These are phyloP conservation scores for Mohoua ochrocephala DNA, from an alignment of 2,113 vertebrate species.

Conservation along the genomic window DNA sequence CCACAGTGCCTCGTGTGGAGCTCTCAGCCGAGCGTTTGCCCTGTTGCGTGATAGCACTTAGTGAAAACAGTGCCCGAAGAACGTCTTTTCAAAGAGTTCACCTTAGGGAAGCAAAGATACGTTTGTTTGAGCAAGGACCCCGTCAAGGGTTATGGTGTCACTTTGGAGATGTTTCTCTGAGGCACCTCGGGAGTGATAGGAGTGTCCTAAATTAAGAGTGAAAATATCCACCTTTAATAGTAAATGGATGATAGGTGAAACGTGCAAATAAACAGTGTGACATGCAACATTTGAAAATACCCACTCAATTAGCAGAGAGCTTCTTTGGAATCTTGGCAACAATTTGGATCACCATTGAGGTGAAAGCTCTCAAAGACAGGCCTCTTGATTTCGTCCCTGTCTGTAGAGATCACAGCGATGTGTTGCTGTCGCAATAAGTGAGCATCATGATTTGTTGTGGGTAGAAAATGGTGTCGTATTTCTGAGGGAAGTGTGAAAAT, in stretches of 20 bases:
- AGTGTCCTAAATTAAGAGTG: background rate
- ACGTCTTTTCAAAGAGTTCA: fast-evolving
- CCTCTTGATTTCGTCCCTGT: background rate
- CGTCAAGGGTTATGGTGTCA: fast-evolving
- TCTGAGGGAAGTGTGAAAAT: background rate
- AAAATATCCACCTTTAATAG: background rate
- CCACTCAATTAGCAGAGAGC: fast-evolving
- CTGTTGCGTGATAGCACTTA: fast-evolving
- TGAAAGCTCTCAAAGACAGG: background rate
- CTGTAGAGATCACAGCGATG: fast-evolving
- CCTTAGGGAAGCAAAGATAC: fast-evolving
- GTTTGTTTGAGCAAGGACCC: background rate
- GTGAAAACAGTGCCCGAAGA: background rate
- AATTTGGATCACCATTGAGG: background rate
- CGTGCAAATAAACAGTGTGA: no score
- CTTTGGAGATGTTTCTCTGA: fast-evolving
- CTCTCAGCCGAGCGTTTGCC: fast-evolving
- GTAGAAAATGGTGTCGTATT: background rate
- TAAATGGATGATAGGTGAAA: background rate
- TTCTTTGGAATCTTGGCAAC: background rate
- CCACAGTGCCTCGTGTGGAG: fast-evolving
- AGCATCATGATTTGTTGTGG: background rate
- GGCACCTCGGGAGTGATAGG: fast-evolving
- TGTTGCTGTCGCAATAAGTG: background rate
- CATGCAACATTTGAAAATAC: background rate